Percentiles rank a stretch among this genome's conserved stretches.
Conservation (phyloP, 2,888 invertebrate species). For the Chromoteleia sp. region DNA sequence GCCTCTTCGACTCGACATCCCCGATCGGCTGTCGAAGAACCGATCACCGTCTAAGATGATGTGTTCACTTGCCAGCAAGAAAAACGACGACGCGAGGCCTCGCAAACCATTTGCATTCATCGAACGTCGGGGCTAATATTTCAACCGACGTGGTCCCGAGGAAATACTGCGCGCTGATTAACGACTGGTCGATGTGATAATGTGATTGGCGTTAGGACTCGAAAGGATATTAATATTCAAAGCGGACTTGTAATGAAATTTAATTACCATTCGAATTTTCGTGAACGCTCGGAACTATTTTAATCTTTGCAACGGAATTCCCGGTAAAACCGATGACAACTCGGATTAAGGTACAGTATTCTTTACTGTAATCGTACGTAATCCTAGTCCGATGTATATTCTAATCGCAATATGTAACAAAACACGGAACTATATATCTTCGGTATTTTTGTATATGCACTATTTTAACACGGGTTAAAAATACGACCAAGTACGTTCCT, state of each 20-base stretch:
- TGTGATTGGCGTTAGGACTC: conserved; percentile 40
- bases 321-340: too few species aligned
- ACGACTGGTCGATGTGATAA: conserved; percentile 49
- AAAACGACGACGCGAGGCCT: conserved; percentile 58
- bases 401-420: too few species aligned
- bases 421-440: too few species aligned
- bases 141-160: conserved; percentile 37
- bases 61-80: conserved; percentile 71
- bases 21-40: conserved; percentile 59
- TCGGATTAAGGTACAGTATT: too few species aligned
- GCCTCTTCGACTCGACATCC: conserved; percentile 69
- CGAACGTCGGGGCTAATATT: conserved; percentile 52
- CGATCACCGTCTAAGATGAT: conserved; percentile 74
- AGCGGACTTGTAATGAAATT: background rate
- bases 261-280: conserved; percentile 2
- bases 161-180: conserved; percentile 38
- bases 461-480: too few species aligned
- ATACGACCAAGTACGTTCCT: too few species aligned
- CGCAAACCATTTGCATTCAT: conserved; percentile 65
- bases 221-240: conserved; percentile 23
- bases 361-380: too few species aligned
- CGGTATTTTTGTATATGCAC: too few species aligned
- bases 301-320: too few species aligned
- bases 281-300: background rate
- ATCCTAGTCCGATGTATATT: too few species aligned